These are phyloP conservation scores for Sula dactylatra DNA, from an alignment of 2,113 vertebrate species.

Conservation along the genomic window DNA sequence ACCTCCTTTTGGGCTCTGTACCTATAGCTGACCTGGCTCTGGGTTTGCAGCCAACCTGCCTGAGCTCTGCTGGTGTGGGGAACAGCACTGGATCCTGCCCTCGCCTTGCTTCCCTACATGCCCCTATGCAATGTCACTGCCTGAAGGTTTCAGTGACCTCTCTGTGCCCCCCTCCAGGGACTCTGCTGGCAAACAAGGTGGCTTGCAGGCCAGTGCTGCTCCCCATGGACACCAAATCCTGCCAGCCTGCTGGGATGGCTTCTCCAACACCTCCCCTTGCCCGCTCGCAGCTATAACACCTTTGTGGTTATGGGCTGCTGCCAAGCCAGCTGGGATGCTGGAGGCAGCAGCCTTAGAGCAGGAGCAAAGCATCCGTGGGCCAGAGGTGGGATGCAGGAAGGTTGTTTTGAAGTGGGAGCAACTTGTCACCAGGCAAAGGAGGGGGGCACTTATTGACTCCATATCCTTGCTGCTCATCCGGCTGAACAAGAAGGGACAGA, in stretches of 20 bases:
- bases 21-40: background rate
- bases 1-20: background rate
- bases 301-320: background rate
- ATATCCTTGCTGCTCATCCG: background rate
- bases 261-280: background rate
- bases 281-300: fast-evolving
- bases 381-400: background rate
- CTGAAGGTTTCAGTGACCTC: background rate
- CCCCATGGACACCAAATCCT: background rate
- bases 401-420: background rate
- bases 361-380: fast-evolving
- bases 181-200: background rate
- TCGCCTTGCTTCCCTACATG: background rate
- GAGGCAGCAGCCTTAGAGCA: background rate
- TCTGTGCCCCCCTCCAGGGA: background rate
- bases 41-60: background rate
- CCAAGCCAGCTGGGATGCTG: background rate
- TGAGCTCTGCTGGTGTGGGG: fast-evolving
- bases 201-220: background rate
- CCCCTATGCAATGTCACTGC: background rate
- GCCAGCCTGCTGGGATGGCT: background rate
- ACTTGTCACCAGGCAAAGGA: background rate
- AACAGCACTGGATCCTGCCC: background rate
- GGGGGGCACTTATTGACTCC: background rate
- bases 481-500: background rate